Percentiles rank a stretch among this genome's conserved stretches.
These are phyloP conservation scores for Lathronympha strigana DNA, from an alignment of 2,888 invertebrate genomes.

Conservation along the genomic window DNA sequence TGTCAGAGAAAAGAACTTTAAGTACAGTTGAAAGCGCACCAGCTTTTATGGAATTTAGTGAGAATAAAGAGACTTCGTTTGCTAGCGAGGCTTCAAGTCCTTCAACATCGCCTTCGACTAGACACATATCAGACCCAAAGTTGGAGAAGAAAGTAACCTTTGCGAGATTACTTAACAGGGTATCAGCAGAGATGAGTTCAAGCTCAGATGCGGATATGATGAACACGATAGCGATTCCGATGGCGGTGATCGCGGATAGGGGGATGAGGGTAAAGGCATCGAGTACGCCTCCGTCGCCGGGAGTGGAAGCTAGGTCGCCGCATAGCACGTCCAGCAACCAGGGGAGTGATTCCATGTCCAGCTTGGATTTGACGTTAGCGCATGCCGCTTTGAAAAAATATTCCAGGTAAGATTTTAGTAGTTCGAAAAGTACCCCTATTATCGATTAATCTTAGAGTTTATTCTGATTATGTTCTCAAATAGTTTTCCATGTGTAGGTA, in stretches of 20 bases:
- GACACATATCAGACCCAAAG: conserved; percentile 86
- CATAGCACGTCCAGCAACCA: conserved; percentile 90
- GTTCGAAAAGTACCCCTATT: neutral
- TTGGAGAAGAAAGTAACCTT: conserved; percentile 92
- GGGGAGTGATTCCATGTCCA: conserved; percentile 90
- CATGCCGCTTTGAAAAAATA: conserved; percentile 84
- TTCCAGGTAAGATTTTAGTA: conserved; percentile 64
- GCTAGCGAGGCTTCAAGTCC: conserved; percentile 79
- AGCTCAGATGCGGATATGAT: conserved; percentile 88
- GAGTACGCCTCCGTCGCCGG: conserved; percentile 87
- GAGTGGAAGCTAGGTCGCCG: conserved; percentile 84
- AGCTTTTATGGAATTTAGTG: conserved; percentile 76
- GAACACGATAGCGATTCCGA: conserved; percentile 78
- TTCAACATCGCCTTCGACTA: conserved; percentile 82
- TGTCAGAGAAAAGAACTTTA: conserved; percentile 86
- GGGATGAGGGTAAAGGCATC: conserved; percentile 73
- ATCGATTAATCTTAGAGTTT: neutral
- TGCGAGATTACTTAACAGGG: conserved; percentile 88
- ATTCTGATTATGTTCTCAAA: too few relatives aligned
- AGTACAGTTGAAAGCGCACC: conserved; percentile 79
- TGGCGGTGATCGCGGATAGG: conserved; percentile 75
- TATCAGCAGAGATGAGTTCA: conserved; percentile 91
- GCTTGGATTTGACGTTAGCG: conserved; percentile 87
- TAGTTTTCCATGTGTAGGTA: too few relatives aligned
- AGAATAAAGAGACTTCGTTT: conserved; percentile 86